Base-by-base conservation (phyloP, 1,140 invertebrate genomes). In the Hyposmocoma kahamanoa region DNA sequence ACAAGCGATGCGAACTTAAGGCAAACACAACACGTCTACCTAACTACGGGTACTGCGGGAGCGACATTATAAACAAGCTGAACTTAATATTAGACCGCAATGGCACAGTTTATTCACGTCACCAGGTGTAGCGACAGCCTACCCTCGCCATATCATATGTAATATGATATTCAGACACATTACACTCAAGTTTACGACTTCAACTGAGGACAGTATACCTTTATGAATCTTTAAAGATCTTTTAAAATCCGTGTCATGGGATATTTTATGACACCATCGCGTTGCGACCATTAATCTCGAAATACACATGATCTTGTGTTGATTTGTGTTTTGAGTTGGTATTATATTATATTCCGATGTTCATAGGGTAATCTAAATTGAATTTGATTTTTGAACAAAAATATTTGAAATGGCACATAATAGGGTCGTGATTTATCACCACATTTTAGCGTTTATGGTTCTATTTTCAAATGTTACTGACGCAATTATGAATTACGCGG, bases 151-250 rank as follows among this genome's bases (percentile, higher is more conserved):
- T 72, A 76, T 76, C 72, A 74, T 69, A 72, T 62, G 63, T 77
- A 69, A 74, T 71, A 70, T 64, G 58, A 65, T 75, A 76, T 74
- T 72, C 69, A 59, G 62, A 70, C 64, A 58, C 68, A 72, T 82
- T 74, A 74, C 70, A 76, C 72, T 82, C 70, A 72, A 72, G 45
- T 82, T 80, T 80, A 82, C 64, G 78, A 78, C 69, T 55, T 59
- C 43, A 58, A 71, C 67, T 74, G 72, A 76, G 67, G 64, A 52
- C 62, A 68, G 72, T 67, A 74, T 72, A 68, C 42, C 62, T 74
- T 82, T 84, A 82, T 84, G 74, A 80, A 80, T 84, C 65, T 80
- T 82, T 84, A 73, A 82, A 63, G 61, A 69, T 72, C 66, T 75
- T 67, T 80, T 73, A 75, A 81, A 81, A 74, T 81, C 67, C 56